Base-by-base conservation (phyloP, 2,113 vertebrate genomes). In the Proterorhinus semilunaris region DNA sequence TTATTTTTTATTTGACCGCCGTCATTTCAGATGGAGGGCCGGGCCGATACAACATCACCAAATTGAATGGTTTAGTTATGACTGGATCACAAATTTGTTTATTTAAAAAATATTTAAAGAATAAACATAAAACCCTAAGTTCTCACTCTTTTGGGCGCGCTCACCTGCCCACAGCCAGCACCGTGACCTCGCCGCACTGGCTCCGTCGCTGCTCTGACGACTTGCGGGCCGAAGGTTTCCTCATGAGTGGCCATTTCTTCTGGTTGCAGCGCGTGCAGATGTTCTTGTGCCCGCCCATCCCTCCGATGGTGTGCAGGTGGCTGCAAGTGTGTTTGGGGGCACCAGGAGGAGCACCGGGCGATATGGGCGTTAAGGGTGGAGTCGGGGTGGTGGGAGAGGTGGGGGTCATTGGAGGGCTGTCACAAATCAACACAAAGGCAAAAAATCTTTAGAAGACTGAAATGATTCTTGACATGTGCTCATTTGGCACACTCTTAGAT, bases 81-180 rank as follows among this genome's bases (percentile, higher is more conserved):
- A 36, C 27, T 36, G 27, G 27, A 36, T 36, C 27, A 36, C 27
- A 36, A 36, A 21, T 21, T 21, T 21, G 21, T 21, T 21, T 21
- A 21, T 21, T 21, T 21, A 1, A 21, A 21, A 21, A 21, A 21
- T 21, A 21, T 21, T 21, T 21, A 21, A 21, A 21, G 21, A 21
- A 21, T 21, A 21, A 21, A 21, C 21, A 21, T 21, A 21, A 21
- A 21, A 21, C 21, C 1, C 21, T 21, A 21, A 21, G 21, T 21
- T 21, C 1, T 21, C 21, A 21, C 27, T 36, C 27, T 3, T 36
- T 36, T 2, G 27, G 27, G 27, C 27, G 27, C 75, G 72, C 89
- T 86, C 84, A 97, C 97, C 97, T 96, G 91, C 98, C 98, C 52
- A 99, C 98, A 36, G 97, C 91, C 63, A 99, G 92, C 15, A 99